phyloP scores from a whole-genome alignment of 2,888 invertebrate species.

The Mythimna pallens region DNA sequence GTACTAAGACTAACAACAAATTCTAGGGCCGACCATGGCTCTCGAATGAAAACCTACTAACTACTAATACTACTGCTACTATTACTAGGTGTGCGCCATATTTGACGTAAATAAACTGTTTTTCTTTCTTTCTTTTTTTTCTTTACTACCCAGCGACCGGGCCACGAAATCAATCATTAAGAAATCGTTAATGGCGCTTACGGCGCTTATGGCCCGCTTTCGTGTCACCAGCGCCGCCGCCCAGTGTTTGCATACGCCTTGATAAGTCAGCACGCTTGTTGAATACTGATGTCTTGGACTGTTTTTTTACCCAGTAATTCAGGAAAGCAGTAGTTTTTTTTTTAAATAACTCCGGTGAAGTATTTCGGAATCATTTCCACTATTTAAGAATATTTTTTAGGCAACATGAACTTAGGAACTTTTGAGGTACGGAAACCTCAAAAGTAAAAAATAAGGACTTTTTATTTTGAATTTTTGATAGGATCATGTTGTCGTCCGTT shows the following conservation, averaged over 20 bases:
- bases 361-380: background rate
- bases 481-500: too few species aligned
- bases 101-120: too few species aligned
- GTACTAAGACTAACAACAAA: too few species aligned
- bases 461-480: too few species aligned
- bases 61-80: too few species aligned
- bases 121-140: too few species aligned
- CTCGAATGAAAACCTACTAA: background rate
- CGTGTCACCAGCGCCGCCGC: conserved; percentile 65
- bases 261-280: conserved; percentile 46
- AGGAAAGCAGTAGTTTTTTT: background rate
- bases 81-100: too few species aligned
- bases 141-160: conserved; percentile 1
- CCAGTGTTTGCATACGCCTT: conserved; percentile 64
- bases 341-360: background rate
- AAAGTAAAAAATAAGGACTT: too few species aligned
- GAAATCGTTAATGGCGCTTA: conserved; percentile 80
- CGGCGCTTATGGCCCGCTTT: conserved; percentile 72
- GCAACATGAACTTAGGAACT: too few species aligned
- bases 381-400: too few species aligned
- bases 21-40: conserved; percentile 13
- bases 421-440: too few species aligned
- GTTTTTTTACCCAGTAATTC: conserved; percentile 22
- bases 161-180: conserved; percentile 77
- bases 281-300: conserved; percentile 43